Conservation (phyloP, 2,113 vertebrate genomes). For the Acinonyx jubatus region DNA sequence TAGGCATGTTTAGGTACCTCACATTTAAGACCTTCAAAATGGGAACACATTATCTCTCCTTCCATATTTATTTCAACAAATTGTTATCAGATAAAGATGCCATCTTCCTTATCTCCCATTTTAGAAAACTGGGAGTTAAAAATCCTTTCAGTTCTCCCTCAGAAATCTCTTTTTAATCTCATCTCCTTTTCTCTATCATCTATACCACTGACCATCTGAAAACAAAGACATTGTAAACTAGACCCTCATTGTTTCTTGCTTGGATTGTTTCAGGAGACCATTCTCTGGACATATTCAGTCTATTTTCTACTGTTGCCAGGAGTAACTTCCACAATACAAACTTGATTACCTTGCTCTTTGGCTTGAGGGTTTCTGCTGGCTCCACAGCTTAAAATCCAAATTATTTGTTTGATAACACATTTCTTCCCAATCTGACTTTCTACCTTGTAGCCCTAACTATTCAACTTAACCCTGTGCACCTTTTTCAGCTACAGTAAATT, state of each 20-base stretch:
- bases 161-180: not conserved
- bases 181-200: not conserved
- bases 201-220: not conserved
- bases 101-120: not conserved
- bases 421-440: not conserved
- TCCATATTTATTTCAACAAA: not conserved
- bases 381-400: not conserved
- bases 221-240: not conserved
- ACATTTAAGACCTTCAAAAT: not conserved
- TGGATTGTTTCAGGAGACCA: not conserved
- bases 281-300: not conserved
- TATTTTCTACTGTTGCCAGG: not conserved
- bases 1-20: not conserved
- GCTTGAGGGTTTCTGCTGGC: not conserved
- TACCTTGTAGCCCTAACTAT: not conserved
- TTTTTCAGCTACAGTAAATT: not conserved
- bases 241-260: not conserved
- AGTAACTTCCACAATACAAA: not conserved
- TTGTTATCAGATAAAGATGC: constrained; percentile 1
- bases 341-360: not conserved
- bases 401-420: not conserved
- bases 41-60: not conserved
- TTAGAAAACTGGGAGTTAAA: not conserved
- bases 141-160: not conserved
- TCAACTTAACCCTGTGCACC: not conserved